phyloP scores from a whole-genome alignment of 2,113 vertebrate genomes.

The Microtus montanus region DNA sequence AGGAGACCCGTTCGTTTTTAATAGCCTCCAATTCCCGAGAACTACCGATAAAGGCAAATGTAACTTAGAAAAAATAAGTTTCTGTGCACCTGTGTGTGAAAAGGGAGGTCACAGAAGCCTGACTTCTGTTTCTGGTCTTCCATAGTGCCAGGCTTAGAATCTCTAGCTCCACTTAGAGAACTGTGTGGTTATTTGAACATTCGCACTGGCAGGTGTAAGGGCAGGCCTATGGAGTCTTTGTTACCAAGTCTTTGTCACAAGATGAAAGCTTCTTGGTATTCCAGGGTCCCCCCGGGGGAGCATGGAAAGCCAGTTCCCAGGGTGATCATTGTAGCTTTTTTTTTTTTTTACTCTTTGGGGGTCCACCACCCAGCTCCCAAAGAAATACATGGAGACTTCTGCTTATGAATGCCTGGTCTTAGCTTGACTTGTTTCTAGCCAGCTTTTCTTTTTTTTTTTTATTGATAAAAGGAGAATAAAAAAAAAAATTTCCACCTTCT shows the following conservation, averaged over 20 bases:
- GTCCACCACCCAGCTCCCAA: not conserved
- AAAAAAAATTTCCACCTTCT: too few species aligned
- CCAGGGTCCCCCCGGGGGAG: not conserved
- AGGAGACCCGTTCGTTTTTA: not conserved
- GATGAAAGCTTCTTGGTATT: not conserved
- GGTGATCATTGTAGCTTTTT: not conserved
- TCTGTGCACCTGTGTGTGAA: not conserved
- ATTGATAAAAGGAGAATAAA: too few species aligned
- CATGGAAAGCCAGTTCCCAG: not conserved
- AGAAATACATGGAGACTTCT: not conserved
- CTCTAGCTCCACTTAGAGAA: not conserved
- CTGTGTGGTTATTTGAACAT: not conserved
- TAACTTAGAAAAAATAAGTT: not conserved
- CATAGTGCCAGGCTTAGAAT: not conserved
- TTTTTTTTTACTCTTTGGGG: not conserved
- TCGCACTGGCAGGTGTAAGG: fast-evolving
- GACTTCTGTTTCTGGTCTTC: not conserved
- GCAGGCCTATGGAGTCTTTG: not conserved
- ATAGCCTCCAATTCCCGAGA: not conserved
- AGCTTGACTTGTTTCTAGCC: not conserved
- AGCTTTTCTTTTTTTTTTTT: too few species aligned
- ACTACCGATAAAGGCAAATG: not conserved
- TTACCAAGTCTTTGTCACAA: not conserved
- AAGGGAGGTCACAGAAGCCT: not conserved
- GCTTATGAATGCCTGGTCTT: not conserved